Evolutionary conservation across 2,113 vertebrate species (phyloP).

Genomic region (Astur gentilis): DNA sequence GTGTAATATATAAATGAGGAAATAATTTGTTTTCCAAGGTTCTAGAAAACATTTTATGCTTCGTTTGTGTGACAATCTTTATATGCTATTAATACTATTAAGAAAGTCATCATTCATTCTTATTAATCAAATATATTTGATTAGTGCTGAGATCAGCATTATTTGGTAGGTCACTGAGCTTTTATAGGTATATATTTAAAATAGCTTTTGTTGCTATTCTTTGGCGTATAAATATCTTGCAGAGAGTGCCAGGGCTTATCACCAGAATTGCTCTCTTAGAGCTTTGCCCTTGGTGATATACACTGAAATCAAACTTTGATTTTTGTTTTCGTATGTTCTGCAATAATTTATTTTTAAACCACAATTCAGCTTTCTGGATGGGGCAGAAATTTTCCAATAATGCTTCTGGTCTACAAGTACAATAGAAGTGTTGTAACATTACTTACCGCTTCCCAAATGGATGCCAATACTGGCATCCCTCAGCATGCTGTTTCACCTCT

Average conservation of each 20-base stretch:
- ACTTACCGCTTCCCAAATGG: background rate
- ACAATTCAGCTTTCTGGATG: background rate
- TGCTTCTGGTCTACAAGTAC: background rate
- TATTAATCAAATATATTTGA: background rate
- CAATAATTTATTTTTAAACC: background rate
- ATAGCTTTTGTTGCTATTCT: background rate
- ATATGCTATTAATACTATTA: background rate
- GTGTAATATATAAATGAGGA: background rate
- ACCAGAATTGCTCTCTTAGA: background rate
- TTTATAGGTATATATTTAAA: background rate
- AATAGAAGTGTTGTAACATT: background rate
- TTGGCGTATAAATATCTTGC: background rate
- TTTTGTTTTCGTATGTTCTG: background rate
- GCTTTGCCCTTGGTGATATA: background rate
- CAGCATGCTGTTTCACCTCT: background rate
- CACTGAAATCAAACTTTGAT: background rate
- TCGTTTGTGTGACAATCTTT: background rate
- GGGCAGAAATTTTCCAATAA: background rate
- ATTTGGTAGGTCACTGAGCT: background rate
- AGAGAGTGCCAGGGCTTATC: background rate
- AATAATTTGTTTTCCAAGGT: background rate
- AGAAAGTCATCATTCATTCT: background rate
- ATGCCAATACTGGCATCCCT: background rate
- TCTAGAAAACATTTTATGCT: background rate
- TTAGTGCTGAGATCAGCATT: background rate